Percentiles rank a stretch among this genome's conserved stretches.
These are phyloP conservation scores for Xanthia togata DNA, from an alignment of 2,888 invertebrate genomes.

Conservation along the genomic window DNA sequence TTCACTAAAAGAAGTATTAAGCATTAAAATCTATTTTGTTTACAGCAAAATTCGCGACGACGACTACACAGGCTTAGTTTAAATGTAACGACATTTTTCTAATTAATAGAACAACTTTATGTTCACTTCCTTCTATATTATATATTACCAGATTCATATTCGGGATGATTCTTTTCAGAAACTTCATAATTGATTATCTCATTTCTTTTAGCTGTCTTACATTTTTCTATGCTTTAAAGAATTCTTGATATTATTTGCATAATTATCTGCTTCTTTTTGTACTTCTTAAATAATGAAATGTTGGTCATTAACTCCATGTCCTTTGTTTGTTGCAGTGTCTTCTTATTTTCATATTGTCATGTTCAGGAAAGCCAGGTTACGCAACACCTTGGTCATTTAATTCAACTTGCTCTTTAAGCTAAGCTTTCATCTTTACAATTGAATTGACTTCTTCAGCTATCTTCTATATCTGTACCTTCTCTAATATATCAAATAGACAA, in stretches of 20 bases:
- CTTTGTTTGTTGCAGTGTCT: neutral
- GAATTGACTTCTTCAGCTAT: neutral
- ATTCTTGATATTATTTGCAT: neutral
- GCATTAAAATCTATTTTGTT: conserved; percentile 26
- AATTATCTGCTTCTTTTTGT: neutral
- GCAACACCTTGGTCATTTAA: neutral
- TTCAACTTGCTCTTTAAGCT: neutral
- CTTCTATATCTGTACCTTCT: neutral
- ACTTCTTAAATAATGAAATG: neutral
- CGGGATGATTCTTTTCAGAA: neutral
- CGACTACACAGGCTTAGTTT: conserved; percentile 45
- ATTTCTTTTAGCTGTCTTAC: neutral
- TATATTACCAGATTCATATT: neutral
- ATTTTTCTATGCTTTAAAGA: neutral
- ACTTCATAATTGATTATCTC: neutral
- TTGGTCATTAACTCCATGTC: too few relatives aligned
- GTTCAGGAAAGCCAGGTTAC: neutral
- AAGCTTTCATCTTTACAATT: neutral
- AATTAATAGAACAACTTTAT: neutral
- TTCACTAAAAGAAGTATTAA: neutral
- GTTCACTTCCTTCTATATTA: neutral
- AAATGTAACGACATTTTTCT: conserved; percentile 40
- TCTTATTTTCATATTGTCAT: neutral
- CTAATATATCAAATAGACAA: neutral
- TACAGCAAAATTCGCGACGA: conserved; percentile 39